Percentiles rank a stretch among this genome's conserved stretches.
These are phyloP conservation scores for Sepioteuthis lessoniana DNA, from an alignment of 2,888 invertebrate genomes.

Conservation along the genomic window DNA sequence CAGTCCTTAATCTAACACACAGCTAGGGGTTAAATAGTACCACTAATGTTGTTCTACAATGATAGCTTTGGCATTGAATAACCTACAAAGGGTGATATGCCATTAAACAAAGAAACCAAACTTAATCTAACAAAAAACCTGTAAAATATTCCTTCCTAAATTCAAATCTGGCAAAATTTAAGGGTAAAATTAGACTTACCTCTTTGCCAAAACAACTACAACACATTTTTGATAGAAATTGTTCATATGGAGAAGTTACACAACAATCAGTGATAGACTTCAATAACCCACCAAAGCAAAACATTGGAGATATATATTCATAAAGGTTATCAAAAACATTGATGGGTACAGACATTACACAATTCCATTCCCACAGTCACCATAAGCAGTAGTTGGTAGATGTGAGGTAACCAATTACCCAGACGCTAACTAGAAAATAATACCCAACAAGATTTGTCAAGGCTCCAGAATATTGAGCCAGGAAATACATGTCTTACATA, in stretches of 20 bases:
- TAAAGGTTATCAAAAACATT: background rate
- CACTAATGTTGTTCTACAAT: too few relatives aligned
- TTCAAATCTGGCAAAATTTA: background rate
- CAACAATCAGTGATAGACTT: background rate
- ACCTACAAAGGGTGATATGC: too few relatives aligned
- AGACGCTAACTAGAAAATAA: background rate
- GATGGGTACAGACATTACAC: background rate
- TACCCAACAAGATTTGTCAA: background rate
- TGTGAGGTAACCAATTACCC: background rate
- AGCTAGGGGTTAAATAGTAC: too few relatives aligned
- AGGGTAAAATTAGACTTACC: background rate
- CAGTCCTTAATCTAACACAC: too few relatives aligned
- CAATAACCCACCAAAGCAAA: background rate
- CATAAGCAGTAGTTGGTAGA: background rate
- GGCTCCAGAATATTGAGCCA: background rate
- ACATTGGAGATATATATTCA: slow-evolving; percentile 1
- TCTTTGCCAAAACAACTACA: background rate
- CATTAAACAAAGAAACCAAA: too few relatives aligned
- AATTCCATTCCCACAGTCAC: background rate
- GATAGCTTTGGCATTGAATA: too few relatives aligned
- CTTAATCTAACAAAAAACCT: background rate
- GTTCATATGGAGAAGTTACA: background rate
- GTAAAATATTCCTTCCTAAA: background rate
- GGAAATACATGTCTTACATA: background rate
- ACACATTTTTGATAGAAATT: background rate